Percentiles rank a stretch among this genome's conserved stretches.
Evolutionary conservation across 2,888 invertebrate species (phyloP).

Genomic region (Quadriops clusia): DNA sequence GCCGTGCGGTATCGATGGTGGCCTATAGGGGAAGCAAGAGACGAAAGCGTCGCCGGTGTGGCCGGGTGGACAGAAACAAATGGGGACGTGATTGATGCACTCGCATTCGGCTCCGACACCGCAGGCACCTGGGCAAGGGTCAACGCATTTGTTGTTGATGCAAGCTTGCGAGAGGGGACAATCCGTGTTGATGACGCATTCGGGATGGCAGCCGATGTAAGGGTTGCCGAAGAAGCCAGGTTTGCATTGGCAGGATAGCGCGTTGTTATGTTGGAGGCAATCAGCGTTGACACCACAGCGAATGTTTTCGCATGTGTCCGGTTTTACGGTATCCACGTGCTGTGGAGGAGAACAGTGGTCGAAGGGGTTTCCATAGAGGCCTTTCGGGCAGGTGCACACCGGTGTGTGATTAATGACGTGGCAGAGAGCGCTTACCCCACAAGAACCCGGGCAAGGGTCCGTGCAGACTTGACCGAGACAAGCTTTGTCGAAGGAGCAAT

Average conservation of each 20-base stretch:
- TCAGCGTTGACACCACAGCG: conserved; percentile 65
- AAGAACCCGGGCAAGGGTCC: conserved; percentile 70
- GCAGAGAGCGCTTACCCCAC: conserved; percentile 63
- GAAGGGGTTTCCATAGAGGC: conserved; percentile 64
- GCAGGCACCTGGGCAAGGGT: conserved; percentile 66
- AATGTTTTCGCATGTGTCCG: conserved; percentile 36
- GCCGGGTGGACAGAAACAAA: conserved; percentile 63
- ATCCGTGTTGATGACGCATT: conserved; percentile 73
- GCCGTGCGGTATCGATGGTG: conserved; percentile 35
- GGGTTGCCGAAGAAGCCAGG: conserved; percentile 72
- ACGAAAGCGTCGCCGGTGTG: conserved; percentile 65
- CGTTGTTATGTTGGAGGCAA: conserved; percentile 53
- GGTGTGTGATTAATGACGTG: conserved; percentile 60
- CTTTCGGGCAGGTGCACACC: conserved; percentile 56
- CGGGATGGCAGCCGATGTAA: conserved; percentile 61
- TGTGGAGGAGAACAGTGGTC: conserved; percentile 49
- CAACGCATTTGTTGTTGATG: conserved; percentile 63
- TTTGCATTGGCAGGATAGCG: conserved; percentile 58
- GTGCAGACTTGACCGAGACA: conserved; percentile 63
- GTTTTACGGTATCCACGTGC: conserved; percentile 10
- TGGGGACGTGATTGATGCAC: conserved; percentile 61
- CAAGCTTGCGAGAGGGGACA: conserved; percentile 61
- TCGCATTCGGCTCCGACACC: conserved; percentile 63
- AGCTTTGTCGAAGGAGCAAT: conserved; percentile 66
- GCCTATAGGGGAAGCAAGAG: conserved; percentile 49